phyloP scores from a whole-genome alignment of 2,113 vertebrate genomes.

The Indicator indicator region DNA sequence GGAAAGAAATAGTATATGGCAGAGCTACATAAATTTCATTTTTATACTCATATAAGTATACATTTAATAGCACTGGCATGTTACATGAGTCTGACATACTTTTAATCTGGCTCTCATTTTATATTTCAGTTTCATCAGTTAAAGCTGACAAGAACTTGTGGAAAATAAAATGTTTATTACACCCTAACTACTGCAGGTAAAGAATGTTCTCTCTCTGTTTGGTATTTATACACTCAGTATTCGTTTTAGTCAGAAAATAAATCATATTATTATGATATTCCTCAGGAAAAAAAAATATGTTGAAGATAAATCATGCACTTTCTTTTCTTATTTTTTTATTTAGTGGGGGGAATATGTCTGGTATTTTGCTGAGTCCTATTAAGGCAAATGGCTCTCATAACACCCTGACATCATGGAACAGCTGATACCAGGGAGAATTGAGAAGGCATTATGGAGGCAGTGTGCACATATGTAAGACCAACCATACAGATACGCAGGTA shows the following conservation, averaged over 20 bases:
- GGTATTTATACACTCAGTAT: neutral
- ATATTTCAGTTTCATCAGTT: neutral
- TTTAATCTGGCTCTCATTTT: neutral
- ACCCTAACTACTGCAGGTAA: neutral
- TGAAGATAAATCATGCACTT: neutral
- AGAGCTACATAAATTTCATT: neutral
- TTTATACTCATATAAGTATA: neutral
- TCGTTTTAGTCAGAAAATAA: neutral
- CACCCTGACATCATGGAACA: neutral
- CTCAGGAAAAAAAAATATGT: neutral
- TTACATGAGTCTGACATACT: neutral
- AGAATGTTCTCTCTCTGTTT: neutral
- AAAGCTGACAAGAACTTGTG: neutral
- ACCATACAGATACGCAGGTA: neutral
- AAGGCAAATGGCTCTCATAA: neutral
- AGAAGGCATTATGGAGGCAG: neutral
- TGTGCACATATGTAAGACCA: rapidly evolving
- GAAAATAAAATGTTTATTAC: conserved; percentile 12
- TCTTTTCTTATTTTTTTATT: neutral
- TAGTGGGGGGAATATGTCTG: neutral
- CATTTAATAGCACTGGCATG: neutral
- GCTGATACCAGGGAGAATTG: neutral
- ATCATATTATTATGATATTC: neutral
- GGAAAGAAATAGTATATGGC: neutral
- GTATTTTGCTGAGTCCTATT: neutral